phyloP scores from a whole-genome alignment of 2,797 vertebrate genomes.

The Anguilla marmorata region DNA sequence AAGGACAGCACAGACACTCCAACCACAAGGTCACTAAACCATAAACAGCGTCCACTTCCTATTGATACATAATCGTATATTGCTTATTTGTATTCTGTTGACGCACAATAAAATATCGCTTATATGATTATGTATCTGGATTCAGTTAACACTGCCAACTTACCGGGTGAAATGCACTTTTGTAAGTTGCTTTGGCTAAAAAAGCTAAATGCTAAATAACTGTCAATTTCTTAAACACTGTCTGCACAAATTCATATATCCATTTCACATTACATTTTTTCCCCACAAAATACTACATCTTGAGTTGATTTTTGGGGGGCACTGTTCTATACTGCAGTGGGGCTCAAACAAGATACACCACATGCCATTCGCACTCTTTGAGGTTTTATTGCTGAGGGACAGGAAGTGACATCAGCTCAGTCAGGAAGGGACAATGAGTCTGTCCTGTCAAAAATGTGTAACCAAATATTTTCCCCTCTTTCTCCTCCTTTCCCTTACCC shows the following conservation, averaged over 20 bases:
- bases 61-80: not conserved
- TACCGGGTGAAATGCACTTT: not conserved
- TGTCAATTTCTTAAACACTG: not conserved
- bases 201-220: not conserved
- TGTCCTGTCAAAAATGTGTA: not conserved
- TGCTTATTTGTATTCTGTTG: not conserved
- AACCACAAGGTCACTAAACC: not conserved
- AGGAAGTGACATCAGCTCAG: not conserved
- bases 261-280: not conserved
- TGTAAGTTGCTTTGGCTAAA: too few relatives aligned
- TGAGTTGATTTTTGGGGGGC: not conserved
- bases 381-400: not conserved
- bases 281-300: not conserved
- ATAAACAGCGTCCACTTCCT: not conserved
- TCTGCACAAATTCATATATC: not conserved
- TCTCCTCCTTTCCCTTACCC: not conserved
- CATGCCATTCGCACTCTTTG: not conserved
- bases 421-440: conserved; percentile 7
- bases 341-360: not conserved
- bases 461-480: not conserved
- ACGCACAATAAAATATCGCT: not conserved
- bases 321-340: not conserved
- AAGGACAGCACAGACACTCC: not conserved
- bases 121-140: not conserved
- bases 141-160: not conserved